Evolutionary conservation across 1,140 invertebrate species (phyloP).

Genomic region (Drosophila persimilis): DNA sequence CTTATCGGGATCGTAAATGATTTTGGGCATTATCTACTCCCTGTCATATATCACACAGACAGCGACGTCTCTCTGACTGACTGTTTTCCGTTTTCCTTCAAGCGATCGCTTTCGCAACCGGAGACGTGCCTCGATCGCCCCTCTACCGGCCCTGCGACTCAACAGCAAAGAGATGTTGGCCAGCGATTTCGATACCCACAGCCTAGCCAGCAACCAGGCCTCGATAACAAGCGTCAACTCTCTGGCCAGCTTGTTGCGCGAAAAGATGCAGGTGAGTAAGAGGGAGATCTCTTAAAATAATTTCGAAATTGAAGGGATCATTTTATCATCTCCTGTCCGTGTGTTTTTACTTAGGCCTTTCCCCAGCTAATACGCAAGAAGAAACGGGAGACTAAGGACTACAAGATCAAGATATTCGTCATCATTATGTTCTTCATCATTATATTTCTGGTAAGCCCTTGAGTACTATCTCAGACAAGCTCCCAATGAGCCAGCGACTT

Average conservation of each 20-base stretch:
- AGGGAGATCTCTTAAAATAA: too few species aligned
- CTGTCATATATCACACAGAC: constrained; percentile 4
- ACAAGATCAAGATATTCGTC: constrained; percentile 91
- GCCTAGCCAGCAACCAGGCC: constrained; percentile 79
- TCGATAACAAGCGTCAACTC: constrained; percentile 93
- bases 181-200: constrained; percentile 80
- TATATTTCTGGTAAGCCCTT: constrained; percentile 86
- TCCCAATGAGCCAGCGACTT: too few species aligned
- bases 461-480: too few species aligned
- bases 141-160: constrained; percentile 73
- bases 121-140: constrained; percentile 77
- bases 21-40: constrained; percentile 1
- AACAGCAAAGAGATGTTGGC: constrained; percentile 82
- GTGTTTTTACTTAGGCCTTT: constrained; percentile 54
- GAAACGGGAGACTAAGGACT: constrained; percentile 87
- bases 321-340: neutral
- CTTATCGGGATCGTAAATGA: constrained; percentile 18
- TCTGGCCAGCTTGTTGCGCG: constrained; percentile 90
- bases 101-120: constrained; percentile 79
- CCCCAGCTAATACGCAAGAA: constrained; percentile 85
- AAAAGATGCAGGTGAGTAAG: constrained; percentile 89
- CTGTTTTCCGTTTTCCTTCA: neutral
- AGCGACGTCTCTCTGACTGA: neutral
- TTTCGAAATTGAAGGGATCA: too few species aligned
- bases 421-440: constrained; percentile 91